phyloP scores from a whole-genome alignment of 2,113 vertebrate species.

The Pseudorectes ferrugineus region DNA sequence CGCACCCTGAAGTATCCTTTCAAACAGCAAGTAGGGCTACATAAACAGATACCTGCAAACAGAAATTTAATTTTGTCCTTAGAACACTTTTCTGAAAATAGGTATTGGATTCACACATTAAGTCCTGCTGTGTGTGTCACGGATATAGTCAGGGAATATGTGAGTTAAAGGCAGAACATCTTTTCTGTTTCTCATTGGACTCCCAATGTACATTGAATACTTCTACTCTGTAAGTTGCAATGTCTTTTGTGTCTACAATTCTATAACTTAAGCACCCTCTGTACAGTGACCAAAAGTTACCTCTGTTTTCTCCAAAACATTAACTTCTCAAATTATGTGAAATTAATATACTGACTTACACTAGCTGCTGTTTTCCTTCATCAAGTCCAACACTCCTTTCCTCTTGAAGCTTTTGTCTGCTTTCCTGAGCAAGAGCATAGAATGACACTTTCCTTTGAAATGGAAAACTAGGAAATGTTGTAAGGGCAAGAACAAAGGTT shows the following conservation, averaged over 20 bases:
- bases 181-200: background rate
- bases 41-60: background rate
- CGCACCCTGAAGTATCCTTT: background rate
- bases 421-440: background rate
- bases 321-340: background rate
- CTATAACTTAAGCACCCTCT: background rate
- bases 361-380: background rate
- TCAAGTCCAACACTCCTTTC: background rate
- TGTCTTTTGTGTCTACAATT: background rate
- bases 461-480: background rate
- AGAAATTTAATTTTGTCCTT: background rate
- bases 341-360: background rate
- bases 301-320: background rate
- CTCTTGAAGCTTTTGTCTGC: background rate
- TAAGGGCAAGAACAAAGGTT: background rate
- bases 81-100: background rate
- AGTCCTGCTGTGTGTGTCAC: background rate
- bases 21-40: background rate
- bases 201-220: background rate
- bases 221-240: background rate
- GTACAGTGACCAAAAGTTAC: background rate
- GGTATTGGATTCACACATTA: background rate
- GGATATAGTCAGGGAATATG: background rate
- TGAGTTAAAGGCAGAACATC: background rate
- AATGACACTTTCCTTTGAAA: background rate